Base-by-base conservation (phyloP, 2,797 vertebrate genomes). In the Propithecus perrieri region DNA sequence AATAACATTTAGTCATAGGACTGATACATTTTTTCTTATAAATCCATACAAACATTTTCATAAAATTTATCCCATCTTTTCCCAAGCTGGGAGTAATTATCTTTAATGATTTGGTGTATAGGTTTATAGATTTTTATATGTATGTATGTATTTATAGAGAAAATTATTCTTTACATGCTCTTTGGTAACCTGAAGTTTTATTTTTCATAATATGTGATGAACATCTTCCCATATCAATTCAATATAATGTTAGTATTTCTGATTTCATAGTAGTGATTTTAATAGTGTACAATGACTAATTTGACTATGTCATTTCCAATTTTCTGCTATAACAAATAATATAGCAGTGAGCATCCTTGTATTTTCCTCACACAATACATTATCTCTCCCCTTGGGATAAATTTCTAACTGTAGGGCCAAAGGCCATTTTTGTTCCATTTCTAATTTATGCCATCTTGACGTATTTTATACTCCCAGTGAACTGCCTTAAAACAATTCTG, bases 351-450 rank as follows among this genome's bases (percentile, higher is more conserved):
- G 33, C 11, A 80, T 71, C 11, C 3, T 57, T 80, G 35, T 75
- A 4, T 74, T 55, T 35, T 53, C 18, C 28, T 76, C 63, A 63
- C 4, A 55, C 4, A 86, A 22, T 20, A 75, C 8, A 13, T 92
- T 65, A 41, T 76, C 20, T 61, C 28, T 53, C 26, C 57, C 55
- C 17, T 85, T 79, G 76, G 61, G 53, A 91, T 72, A 74, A 46
- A 95, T 93, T 94, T 57, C 75, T 84, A 72, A 72, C 33, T n/a
- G 9, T 61, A 76, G 22, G 30, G 10, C 69, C 46, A 94, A 95
- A 95, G 35, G 6, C 35, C 59, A 81, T 55, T 78, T 96, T 85
- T 85, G 26, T 72, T 96, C 55, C 43, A 14, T 69, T 91, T 89
- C 55, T 93, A 85, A 89, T 86, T 95, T 91, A 87, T 89, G 24